Percentiles rank a stretch among this genome's conserved stretches.
These are phyloP conservation scores for Paramormyrops kingsleyae DNA, from an alignment of 2,113 vertebrate genomes.

Conservation along the genomic window DNA sequence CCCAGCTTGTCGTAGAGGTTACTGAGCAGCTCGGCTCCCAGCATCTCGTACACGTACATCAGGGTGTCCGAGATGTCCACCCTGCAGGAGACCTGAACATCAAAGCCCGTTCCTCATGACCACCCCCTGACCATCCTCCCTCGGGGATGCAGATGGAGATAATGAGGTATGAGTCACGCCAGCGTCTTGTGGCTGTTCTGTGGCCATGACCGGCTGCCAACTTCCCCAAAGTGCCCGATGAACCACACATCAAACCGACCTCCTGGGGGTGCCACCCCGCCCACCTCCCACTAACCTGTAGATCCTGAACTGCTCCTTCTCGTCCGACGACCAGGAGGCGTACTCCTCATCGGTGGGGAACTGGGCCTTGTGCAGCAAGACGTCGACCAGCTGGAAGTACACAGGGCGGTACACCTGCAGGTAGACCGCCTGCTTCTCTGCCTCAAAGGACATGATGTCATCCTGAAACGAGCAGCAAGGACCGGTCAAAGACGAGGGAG, in stretches of 20 bases:
- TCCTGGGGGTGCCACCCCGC: background rate
- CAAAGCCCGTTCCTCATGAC: background rate
- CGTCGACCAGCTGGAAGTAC: constrained; percentile 97
- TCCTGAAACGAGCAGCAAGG: constrained; percentile 60
- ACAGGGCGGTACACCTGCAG: constrained; percentile 96
- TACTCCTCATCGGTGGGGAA: constrained; percentile 94
- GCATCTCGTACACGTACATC: constrained; percentile 99
- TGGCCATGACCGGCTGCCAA: background rate
- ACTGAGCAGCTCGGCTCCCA: constrained; percentile 94
- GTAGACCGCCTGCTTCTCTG: constrained; percentile 87
- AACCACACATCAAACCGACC: background rate
- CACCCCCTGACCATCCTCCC: background rate
- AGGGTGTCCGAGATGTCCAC: constrained; percentile 98
- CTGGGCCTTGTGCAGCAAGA: constrained; percentile 94
- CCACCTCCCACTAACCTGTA: constrained; percentile 72
- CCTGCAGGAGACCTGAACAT: constrained; percentile 55
- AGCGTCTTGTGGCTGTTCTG: constrained; percentile 25
- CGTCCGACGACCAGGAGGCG: constrained; percentile 89
- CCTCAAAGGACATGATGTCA: constrained; percentile 93
- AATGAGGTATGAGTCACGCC: background rate
- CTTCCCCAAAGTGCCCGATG: background rate
- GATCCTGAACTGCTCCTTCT: constrained; percentile 98
- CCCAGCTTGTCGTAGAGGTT: constrained; percentile 97
- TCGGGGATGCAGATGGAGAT: background rate
- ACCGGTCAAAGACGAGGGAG: background rate